Base-by-base conservation (phyloP, 2,797 vertebrate species). In the Syndactyla subalaris region DNA sequence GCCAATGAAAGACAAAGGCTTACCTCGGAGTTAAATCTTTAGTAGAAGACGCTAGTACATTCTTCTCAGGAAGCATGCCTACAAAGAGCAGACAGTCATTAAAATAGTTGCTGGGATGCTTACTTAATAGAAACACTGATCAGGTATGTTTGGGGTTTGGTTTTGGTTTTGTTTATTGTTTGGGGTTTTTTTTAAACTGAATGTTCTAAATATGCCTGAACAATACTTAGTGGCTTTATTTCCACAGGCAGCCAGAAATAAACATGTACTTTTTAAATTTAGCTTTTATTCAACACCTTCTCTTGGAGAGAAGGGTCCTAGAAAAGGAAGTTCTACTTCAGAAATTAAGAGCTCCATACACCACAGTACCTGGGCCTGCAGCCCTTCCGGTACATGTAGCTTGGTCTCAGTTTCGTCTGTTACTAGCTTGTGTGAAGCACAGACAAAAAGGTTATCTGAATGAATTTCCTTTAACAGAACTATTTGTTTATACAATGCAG, bases 1-100 rank as follows among this genome's bases (percentile, higher is more conserved):
- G 68, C 86, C 8, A 84, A 14, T 11, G 59, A 87, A 78, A 63
- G 39, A 76, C 67, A 88, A 71, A 65, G 58, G 67, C 46, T 74
- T 97, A 98, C 98, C 98, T 98, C 1, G 97, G 98, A 71, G 95
- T 93, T 94, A 77, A 41, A 89, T 97, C 96, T 97, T 89, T 98
- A 82, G 76, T 59, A 97, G 88, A 70, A 74, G 65, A 27, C 72
- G 78, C 45, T 77, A 84, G 54, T 51, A 74, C 29, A 61, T 96
- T 95, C 85, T 87, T 97, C 90, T 96, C 94, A 62, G 95, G 75
- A 92, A 96, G 76, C 63, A 97, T 36, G 75, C 98, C 98, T 98
- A 93, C 17, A 91, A 51, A 97, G 61, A 96, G 51, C 24, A 89
- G 65, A 94, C 9, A 59, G 15, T 27, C 22, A 39, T 52, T 43